A percentile compares a stretch with the other conserved stretches of the same genome.
phyloP scores from a whole-genome alignment of 2,888 invertebrate genomes.

The Ochropleura leucogaster region DNA sequence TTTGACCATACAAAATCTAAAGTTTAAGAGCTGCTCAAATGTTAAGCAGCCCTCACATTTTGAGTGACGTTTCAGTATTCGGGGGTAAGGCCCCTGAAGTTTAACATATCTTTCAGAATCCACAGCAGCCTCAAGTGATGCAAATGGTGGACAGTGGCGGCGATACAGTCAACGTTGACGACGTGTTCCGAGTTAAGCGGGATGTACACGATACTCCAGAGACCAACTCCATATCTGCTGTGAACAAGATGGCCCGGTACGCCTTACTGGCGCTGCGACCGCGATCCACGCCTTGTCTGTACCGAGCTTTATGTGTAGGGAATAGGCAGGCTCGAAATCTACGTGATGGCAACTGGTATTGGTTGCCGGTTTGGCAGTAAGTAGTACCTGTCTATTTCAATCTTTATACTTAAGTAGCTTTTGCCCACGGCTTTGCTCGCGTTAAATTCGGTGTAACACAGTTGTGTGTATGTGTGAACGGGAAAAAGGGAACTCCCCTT shows the following conservation, averaged over 20 bases:
- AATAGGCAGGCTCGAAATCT: constrained; percentile 91
- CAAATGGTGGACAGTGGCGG: constrained; percentile 84
- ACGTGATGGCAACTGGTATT: constrained; percentile 90
- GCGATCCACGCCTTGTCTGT: constrained; percentile 91
- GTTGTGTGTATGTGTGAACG: too few species aligned
- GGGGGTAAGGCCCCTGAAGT: too few species aligned
- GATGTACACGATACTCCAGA: constrained; percentile 71
- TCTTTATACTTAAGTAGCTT: neutral
- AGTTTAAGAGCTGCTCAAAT: too few species aligned
- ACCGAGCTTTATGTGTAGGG: constrained; percentile 92
- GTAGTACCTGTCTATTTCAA: constrained; percentile 56
- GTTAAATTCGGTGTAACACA: too few species aligned
- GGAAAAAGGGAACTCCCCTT: too few species aligned
- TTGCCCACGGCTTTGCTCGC: too few species aligned
- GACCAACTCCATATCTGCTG: constrained; percentile 81
- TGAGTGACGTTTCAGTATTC: too few species aligned
- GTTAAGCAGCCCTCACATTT: too few species aligned
- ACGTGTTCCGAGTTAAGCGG: constrained; percentile 83
- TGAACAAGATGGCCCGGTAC: constrained; percentile 90
- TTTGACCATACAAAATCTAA: too few species aligned
- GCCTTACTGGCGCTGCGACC: constrained; percentile 88
- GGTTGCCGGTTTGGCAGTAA: constrained; percentile 95
- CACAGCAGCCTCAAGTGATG: constrained; percentile 84
- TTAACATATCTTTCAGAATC: constrained; percentile 73
- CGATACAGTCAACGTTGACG: constrained; percentile 84